A percentile compares a stretch with the other conserved stretches of the same genome.
Conservation (phyloP, 2,888 invertebrate genomes). For the Phengaris arion region DNA sequence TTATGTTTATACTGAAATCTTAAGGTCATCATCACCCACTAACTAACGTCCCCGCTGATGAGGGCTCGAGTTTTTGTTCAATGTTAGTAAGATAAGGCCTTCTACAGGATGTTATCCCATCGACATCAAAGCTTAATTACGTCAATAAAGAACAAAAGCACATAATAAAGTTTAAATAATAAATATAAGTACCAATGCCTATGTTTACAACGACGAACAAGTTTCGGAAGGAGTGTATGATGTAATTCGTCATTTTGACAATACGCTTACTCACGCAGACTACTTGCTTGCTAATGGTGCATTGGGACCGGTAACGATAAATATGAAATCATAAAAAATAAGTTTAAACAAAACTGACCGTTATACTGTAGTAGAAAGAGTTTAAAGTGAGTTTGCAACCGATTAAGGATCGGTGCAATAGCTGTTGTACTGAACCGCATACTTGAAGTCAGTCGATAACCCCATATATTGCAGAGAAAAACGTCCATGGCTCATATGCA, state of each 20-base stretch:
- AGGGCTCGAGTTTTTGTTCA: too few species aligned
- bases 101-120: too few species aligned
- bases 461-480: conserved; percentile 48
- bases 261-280: conserved; percentile 40
- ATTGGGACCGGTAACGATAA: conserved; percentile 56
- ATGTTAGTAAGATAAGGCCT: too few species aligned
- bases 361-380: conserved; percentile 33
- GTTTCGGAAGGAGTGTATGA: conserved; percentile 26
- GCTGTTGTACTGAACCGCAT: conserved; percentile 43
- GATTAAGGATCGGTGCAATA: conserved; percentile 1
- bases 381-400: background rate
- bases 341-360: conserved; percentile 34
- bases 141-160: background rate
- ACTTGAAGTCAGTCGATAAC: conserved; percentile 58
- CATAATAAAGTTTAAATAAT: background rate
- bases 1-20: background rate
- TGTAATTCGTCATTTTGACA: conserved; percentile 31
- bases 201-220: conserved; percentile 21
- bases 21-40: background rate
- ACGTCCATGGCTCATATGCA: conserved; percentile 1
- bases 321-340: conserved; percentile 13
- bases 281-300: conserved; percentile 59
- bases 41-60: too few species aligned
- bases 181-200: background rate
- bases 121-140: background rate